Evolutionary conservation across 2,888 invertebrate genomes (phyloP).

Genomic region (Dryomyza anilis): DNA sequence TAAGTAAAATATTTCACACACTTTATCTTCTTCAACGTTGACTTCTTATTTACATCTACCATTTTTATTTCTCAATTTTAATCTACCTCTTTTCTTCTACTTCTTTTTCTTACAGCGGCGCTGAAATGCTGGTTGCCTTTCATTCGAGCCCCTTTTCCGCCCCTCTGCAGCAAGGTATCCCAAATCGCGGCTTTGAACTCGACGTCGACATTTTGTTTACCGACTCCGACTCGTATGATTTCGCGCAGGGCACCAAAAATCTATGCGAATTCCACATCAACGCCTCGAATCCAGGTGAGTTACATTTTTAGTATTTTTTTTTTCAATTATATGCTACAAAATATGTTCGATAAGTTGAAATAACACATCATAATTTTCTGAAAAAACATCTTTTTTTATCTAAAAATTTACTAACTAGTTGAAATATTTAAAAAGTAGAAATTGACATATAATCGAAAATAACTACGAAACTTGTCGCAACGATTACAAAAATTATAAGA

Average conservation of each 20-base stretch:
- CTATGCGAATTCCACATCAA: conserved; percentile 77
- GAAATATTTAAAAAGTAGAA: neutral
- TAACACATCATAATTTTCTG: neutral
- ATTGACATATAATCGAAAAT: too few relatives aligned
- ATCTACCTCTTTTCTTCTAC: too few relatives aligned
- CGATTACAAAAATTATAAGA: too few relatives aligned
- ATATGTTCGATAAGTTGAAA: neutral
- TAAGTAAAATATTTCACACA: neutral
- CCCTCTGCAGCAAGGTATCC: conserved; percentile 71
- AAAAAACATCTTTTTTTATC: neutral
- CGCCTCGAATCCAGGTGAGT: conserved; percentile 67
- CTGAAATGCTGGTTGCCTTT: conserved; percentile 86
- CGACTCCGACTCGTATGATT: conserved; percentile 85
- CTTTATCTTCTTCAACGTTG: neutral
- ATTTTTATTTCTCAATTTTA: too few relatives aligned
- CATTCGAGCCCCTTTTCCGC: conserved; percentile 84
- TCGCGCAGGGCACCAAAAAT: conserved; percentile 67
- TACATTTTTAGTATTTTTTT: neutral
- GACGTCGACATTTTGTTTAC: conserved; percentile 88
- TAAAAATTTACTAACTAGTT: neutral
- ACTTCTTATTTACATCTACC: too few relatives aligned
- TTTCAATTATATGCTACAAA: neutral
- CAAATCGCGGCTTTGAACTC: conserved; percentile 81
- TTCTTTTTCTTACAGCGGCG: conserved; percentile 70
- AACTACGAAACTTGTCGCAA: too few relatives aligned